A percentile compares a stretch with the other conserved stretches of the same genome.
These are phyloP conservation scores for Epizoanthus illoricatus DNA, from an alignment of 92 coral and sea anemone species.

Conservation along the genomic window DNA sequence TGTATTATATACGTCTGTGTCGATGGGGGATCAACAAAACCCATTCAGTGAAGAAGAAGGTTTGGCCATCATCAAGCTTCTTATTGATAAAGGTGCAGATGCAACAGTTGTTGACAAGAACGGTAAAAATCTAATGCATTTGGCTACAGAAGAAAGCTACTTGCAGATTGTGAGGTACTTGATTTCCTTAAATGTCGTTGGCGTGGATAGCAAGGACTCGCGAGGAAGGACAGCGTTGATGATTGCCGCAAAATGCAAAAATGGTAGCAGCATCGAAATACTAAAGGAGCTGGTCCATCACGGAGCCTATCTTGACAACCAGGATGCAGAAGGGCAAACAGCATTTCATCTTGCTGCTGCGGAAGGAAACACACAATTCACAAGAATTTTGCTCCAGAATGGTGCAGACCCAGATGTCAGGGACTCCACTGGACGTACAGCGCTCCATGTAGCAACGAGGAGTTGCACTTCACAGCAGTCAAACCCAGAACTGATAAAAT, in stretches of 20 bases:
- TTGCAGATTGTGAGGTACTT: constrained; percentile 20
- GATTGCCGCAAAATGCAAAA: neutral
- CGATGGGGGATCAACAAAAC: neutral
- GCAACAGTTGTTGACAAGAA: constrained; percentile 30
- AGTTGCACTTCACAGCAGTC: neutral
- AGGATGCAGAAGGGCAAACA: constrained; percentile 16
- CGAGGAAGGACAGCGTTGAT: constrained; percentile 46
- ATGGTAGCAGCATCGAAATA: neutral
- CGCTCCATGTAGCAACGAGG: neutral
- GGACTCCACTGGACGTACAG: neutral
- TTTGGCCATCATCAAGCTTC: constrained; percentile 28
- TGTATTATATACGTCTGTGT: constrained; percentile 11
- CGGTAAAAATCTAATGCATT: constrained; percentile 28
- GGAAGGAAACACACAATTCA: constrained; percentile 24
- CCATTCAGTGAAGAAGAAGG: constrained; percentile 40
- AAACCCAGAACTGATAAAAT: neutral
- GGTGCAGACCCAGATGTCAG: neutral
- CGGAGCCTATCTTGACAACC: neutral
- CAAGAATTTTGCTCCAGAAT: neutral
- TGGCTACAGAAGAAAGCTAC: constrained; percentile 23
- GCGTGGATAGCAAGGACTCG: constrained; percentile 35
- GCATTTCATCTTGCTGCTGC: constrained; percentile 45
- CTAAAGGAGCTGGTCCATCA: neutral
- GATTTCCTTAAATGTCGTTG: constrained; percentile 9
- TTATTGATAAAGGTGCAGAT: constrained; percentile 44